These are phyloP conservation scores for Euthynnus affinis DNA, from an alignment of 2,797 vertebrate species.

Conservation along the genomic window DNA sequence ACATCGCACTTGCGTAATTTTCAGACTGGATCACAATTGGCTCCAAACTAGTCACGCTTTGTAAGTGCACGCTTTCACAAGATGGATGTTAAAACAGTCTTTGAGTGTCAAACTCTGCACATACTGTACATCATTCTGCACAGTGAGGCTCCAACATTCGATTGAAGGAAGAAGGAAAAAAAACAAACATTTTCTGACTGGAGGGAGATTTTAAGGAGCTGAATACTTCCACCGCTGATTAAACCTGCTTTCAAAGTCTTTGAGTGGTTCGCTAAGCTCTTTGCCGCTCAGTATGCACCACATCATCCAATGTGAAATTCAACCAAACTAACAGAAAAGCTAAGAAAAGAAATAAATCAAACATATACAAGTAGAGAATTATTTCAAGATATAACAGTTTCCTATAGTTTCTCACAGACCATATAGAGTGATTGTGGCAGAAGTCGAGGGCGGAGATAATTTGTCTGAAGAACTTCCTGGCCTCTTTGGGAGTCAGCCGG, in stretches of 20 bases:
- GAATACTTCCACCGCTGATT: background rate
- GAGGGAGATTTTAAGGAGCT: no score
- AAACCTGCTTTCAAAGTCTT: background rate
- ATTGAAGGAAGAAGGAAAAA: no score
- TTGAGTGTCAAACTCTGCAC: no score
- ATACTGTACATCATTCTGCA: no score
- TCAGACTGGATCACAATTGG: no score
- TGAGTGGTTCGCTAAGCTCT: background rate
- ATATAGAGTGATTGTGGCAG: conserved; percentile 95
- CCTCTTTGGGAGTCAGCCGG: conserved; percentile 93
- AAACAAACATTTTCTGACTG: no score
- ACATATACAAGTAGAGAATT: background rate
- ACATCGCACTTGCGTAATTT: no score
- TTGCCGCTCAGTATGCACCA: background rate
- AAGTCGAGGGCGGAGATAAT: conserved; percentile 95
- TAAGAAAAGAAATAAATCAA: background rate
- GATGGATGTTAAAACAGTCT: no score
- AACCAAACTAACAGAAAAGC: background rate
- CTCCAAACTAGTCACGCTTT: no score
- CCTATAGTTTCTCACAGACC: conserved; percentile 76
- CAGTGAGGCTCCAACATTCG: no score
- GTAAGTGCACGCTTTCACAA: no score
- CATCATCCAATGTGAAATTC: background rate
- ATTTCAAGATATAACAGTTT: background rate
- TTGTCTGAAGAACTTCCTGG: conserved; percentile 94